phyloP scores from a whole-genome alignment of 2,888 invertebrate genomes.

The Idaea dimidiata region DNA sequence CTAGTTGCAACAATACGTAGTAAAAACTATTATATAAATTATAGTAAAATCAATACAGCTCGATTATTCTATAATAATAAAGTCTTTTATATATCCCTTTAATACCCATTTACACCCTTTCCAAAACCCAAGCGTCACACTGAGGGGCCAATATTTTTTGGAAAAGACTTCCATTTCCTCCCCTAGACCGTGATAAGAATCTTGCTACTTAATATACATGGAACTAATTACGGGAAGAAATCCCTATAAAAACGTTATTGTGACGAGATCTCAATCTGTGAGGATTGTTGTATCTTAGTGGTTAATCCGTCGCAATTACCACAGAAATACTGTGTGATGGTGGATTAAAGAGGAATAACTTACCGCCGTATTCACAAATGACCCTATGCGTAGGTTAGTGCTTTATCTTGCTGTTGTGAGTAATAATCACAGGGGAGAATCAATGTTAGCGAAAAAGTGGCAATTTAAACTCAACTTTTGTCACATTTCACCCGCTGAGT shows the following conservation, averaged over 20 bases:
- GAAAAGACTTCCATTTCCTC: constrained; percentile 2
- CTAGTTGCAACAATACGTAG: too few relatives aligned
- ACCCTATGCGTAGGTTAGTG: too few relatives aligned
- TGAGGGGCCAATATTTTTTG: neutral
- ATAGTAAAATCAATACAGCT: too few relatives aligned
- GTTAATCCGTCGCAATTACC: neutral
- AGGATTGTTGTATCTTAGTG: neutral
- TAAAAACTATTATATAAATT: too few relatives aligned
- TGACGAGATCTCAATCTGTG: neutral
- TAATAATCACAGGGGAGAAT: too few relatives aligned
- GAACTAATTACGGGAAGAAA: constrained; percentile 30
- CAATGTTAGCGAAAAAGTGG: too few relatives aligned
- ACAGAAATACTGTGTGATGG: neutral
- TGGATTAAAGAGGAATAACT: neutral
- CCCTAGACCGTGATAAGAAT: neutral
- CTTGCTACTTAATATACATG: constrained; percentile 29
- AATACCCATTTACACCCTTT: constrained; percentile 14
- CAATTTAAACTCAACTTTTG: too few relatives aligned
- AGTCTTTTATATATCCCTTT: neutral
- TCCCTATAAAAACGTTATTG: constrained; percentile 4
- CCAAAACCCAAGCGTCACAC: constrained; percentile 8
- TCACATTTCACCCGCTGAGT: too few relatives aligned
- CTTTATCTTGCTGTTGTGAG: too few relatives aligned
- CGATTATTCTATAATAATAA: too few relatives aligned
- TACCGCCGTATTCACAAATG: too few relatives aligned